Evolutionary conservation across 2,113 vertebrate genomes (phyloP).

Genomic region (Talpa occidentalis): DNA sequence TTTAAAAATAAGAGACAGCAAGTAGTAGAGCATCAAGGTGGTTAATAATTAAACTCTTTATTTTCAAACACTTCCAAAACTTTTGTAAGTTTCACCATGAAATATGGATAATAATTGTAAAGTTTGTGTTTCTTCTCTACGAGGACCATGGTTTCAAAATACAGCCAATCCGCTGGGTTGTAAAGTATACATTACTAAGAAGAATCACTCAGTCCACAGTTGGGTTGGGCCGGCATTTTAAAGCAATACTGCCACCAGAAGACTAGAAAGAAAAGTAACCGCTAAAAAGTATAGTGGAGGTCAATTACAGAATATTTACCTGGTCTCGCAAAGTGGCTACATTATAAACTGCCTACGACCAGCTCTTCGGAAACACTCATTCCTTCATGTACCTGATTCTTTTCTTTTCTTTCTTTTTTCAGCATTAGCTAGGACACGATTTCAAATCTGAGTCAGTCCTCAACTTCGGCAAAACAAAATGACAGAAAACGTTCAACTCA

Average conservation of each 20-base stretch:
- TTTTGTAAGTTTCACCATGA: neutral
- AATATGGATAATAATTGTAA: neutral
- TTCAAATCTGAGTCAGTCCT: conserved; percentile 20
- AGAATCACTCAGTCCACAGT: neutral
- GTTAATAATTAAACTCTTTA: conserved; percentile 37
- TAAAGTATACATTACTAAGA: neutral
- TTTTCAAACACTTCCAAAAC: conserved; percentile 18
- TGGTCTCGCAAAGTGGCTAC: neutral
- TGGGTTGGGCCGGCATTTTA: neutral
- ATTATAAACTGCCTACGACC: neutral
- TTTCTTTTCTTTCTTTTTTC: rapidly evolving
- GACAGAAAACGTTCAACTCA: neutral
- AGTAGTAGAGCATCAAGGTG: neutral
- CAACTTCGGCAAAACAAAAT: neutral
- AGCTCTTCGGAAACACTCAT: neutral
- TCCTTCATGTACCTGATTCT: neutral
- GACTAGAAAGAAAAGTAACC: conserved; percentile 57
- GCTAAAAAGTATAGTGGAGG: neutral
- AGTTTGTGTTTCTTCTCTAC: conserved; percentile 38
- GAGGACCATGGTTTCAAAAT: neutral
- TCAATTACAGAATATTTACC: conserved; percentile 19
- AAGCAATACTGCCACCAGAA: conserved; percentile 83
- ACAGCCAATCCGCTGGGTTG: neutral
- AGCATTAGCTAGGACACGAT: neutral
- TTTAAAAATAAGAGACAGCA: neutral